These are phyloP conservation scores for Schizaphis graminum DNA, from an alignment of 2,888 invertebrate species.

Conservation along the genomic window DNA sequence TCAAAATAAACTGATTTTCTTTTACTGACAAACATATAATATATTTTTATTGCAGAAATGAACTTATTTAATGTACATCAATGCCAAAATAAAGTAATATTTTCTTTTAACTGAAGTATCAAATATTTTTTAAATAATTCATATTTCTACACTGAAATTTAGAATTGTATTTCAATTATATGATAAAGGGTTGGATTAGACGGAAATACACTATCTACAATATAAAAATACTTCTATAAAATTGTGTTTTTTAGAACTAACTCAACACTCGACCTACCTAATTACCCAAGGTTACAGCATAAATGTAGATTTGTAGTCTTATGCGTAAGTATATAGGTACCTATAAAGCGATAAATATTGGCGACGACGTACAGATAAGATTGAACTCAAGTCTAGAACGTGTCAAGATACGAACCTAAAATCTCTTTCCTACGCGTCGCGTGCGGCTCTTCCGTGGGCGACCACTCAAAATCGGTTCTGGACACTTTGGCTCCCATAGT, in stretches of 20 bases:
- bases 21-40: neutral
- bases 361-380: neutral
- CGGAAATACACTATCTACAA: too few species aligned
- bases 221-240: neutral
- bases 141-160: neutral
- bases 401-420: slow-evolving; percentile 77
- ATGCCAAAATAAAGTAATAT: neutral
- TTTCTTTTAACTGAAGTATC: neutral
- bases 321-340: too few species aligned
- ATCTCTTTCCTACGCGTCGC: slow-evolving; percentile 94
- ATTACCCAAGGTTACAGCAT: too few species aligned
- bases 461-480: slow-evolving; percentile 96
- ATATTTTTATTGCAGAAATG: neutral
- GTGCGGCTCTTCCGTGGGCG: slow-evolving; percentile 97
- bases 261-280: neutral
- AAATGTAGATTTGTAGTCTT: too few species aligned
- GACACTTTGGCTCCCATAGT: slow-evolving; percentile 95
- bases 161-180: neutral
- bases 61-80: neutral
- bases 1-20: neutral
- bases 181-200: neutral
- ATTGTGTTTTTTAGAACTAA: neutral
- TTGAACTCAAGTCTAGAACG: neutral
- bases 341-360: neutral
- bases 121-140: neutral